These are phyloP conservation scores for Omphaloscelis lunosa DNA, from an alignment of 2,888 invertebrate species.

Conservation along the genomic window DNA sequence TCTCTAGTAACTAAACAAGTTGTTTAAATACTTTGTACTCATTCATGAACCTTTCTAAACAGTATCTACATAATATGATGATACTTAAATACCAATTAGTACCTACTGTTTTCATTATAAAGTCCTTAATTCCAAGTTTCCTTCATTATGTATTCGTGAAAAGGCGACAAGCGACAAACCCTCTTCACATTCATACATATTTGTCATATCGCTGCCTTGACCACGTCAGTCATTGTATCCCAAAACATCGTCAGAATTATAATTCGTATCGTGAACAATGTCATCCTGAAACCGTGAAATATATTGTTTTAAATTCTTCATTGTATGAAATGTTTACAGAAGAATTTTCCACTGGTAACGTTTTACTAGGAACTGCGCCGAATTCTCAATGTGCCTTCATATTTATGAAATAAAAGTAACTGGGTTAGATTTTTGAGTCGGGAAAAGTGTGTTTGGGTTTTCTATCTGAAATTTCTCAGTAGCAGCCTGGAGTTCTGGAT, in stretches of 20 bases:
- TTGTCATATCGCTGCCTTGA: constrained; percentile 51
- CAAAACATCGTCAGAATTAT: constrained; percentile 55
- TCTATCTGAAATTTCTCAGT: neutral
- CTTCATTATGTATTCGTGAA: constrained; percentile 35
- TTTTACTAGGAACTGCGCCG: constrained; percentile 27
- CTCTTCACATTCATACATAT: constrained; percentile 51
- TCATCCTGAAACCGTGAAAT: constrained; percentile 44
- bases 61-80: constrained; percentile 11
- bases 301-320: constrained; percentile 52
- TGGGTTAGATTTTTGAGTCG: neutral
- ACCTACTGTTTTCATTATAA: constrained; percentile 31
- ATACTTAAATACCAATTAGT: constrained; percentile 19
- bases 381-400: constrained; percentile 39
- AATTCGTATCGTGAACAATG: constrained; percentile 63
- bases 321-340: constrained; percentile 48
- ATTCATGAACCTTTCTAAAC: constrained; percentile 20
- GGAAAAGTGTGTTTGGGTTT: no score
- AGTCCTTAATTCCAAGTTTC: constrained; percentile 29
- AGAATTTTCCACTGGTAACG: constrained; percentile 45
- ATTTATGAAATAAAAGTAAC: constrained; percentile 40
- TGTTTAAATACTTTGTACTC: constrained; percentile 27
- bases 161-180: constrained; percentile 49
- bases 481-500: neutral
- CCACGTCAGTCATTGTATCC: constrained; percentile 41
- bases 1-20: neutral